Percentiles rank a stretch among this genome's conserved stretches.
Conservation (phyloP, 2,113 vertebrate genomes). For the Etheostoma cragini region DNA sequence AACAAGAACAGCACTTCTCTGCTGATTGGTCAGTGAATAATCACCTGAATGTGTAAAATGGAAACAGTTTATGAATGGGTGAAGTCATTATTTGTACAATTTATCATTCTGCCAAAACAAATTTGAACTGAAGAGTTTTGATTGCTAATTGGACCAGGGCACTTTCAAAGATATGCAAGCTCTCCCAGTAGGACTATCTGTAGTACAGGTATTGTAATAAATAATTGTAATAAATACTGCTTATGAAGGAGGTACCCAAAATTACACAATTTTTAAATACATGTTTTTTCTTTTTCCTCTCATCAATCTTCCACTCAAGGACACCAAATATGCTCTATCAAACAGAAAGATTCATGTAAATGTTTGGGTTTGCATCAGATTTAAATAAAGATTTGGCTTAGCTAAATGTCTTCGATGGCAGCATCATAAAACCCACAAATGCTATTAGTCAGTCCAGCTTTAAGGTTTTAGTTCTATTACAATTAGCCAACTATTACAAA, state of each 20-base stretch:
- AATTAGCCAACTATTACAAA: not conserved
- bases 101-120: not conserved
- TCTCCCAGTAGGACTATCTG: not conserved
- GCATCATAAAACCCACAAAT: not conserved
- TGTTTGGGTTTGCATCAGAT: not conserved
- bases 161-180: not conserved
- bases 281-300: not conserved
- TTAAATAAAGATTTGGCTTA: too few species aligned
- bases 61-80: not conserved
- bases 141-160: not conserved
- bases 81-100: not conserved
- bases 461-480: not conserved
- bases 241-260: not conserved
- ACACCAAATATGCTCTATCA: not conserved
- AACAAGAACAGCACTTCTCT: constrained; percentile 4
- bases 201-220: not conserved
- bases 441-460: not conserved
- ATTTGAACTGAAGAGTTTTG: not conserved
- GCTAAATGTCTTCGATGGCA: too few species aligned
- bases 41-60: not conserved
- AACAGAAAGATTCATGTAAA: not conserved
- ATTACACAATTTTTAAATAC: not conserved
- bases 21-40: not conserved
- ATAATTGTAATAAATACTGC: too few species aligned
- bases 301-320: not conserved